Conservation (phyloP, 2,797 vertebrate genomes). For the Melanotaenia trifasciata region DNA sequence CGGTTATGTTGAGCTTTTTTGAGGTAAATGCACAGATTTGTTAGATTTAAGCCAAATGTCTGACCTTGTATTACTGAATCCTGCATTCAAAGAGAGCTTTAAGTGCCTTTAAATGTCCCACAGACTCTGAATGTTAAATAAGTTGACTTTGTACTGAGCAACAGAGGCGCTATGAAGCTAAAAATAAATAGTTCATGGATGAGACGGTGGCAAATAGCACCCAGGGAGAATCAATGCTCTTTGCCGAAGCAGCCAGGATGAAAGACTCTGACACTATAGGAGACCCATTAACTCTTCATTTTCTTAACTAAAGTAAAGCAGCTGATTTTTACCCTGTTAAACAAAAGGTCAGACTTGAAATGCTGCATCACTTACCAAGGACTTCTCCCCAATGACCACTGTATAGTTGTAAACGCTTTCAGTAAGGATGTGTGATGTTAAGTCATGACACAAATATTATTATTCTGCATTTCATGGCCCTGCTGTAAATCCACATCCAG, state of each 20-base stretch:
- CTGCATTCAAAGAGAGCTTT: not conserved
- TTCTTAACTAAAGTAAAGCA: conserved; percentile 35
- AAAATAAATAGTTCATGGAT: conserved; percentile 77
- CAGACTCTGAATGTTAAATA: conserved; percentile 42
- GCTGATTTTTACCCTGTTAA: not conserved
- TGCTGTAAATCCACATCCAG: conserved; percentile 8
- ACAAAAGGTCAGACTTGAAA: conserved; percentile 11
- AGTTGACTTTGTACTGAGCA: conserved; percentile 58
- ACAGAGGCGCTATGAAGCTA: conserved; percentile 66
- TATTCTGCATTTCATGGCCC: conserved; percentile 23
- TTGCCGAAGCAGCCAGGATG: conserved; percentile 52
- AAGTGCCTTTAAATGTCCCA: conserved; percentile 29
- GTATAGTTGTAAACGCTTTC: conserved; percentile 19
- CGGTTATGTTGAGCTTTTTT: conserved; percentile 3
- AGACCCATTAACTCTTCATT: conserved; percentile 53
- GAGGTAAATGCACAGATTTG: conserved; percentile 14
- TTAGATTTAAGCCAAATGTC: conserved; percentile 1
- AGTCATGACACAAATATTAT: conserved; percentile 10
- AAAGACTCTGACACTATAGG: conserved; percentile 51
- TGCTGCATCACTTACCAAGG: conserved; percentile 6
- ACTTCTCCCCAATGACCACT: conserved; percentile 1
- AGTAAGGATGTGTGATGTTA: conserved; percentile 11
- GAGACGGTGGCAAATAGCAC: conserved; percentile 63
- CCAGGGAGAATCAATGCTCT: conserved; percentile 71
- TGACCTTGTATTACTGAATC: conserved; percentile 15